phyloP scores from a whole-genome alignment of 1,140 invertebrate genomes.

The Zaprionus taronus region DNA sequence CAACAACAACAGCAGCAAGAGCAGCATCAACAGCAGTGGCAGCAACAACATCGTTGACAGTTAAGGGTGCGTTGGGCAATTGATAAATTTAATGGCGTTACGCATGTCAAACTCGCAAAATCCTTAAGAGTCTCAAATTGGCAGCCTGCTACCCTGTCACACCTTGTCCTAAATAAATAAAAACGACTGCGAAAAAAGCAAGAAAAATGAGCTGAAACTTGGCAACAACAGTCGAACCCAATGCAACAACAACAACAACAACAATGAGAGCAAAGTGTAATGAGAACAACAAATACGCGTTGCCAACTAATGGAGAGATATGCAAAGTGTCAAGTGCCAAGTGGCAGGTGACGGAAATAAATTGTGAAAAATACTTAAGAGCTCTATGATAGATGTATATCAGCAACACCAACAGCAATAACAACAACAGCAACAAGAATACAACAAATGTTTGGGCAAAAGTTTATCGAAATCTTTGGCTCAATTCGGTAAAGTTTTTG shows the following conservation, averaged over 20 bases:
- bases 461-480: conserved; percentile 53
- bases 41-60: conserved; percentile 34
- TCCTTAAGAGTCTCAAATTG: conserved; percentile 78
- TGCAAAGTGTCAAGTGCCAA: conserved; percentile 49
- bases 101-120: conserved; percentile 75
- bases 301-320: conserved; percentile 66
- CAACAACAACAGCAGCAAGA: background rate
- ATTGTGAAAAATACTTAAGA: conserved; percentile 69
- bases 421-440: conserved; percentile 32
- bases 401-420: conserved; percentile 8
- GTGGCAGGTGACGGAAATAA: conserved; percentile 73
- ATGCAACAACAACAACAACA: conserved; percentile 5
- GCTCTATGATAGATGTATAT: conserved; percentile 72
- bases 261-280: conserved; percentile 47
- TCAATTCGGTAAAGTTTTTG: conserved; percentile 46
- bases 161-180: conserved; percentile 53
- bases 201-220: conserved; percentile 52
- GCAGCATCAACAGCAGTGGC: background rate
- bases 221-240: conserved; percentile 31
- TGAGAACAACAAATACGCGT: conserved; percentile 68
- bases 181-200: conserved; percentile 45
- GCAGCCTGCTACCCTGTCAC: conserved; percentile 26
- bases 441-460: conserved; percentile 37
- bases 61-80: conserved; percentile 69
- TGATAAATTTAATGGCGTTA: conserved; percentile 84